Evolutionary conservation across 2,797 vertebrate genomes (phyloP).

Genomic region (Hypotaenidia okinawae): DNA sequence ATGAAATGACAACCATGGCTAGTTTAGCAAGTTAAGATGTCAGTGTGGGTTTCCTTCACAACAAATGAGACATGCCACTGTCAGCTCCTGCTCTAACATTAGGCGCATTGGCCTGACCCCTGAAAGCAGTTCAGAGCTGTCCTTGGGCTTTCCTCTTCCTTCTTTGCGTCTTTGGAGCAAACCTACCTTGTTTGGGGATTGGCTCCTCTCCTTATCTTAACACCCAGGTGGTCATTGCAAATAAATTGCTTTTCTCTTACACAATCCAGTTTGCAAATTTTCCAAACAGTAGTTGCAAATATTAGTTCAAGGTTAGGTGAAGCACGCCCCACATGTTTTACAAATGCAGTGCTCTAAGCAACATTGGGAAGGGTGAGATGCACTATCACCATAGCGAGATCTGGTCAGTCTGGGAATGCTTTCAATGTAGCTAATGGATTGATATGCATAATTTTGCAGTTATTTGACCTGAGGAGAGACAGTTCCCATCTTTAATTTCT

Average conservation of each 20-base stretch:
- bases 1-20: neutral
- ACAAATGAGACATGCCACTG: neutral
- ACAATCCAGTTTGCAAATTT: neutral
- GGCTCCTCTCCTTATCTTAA: neutral
- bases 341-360: neutral
- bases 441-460: slow-evolving; percentile 3
- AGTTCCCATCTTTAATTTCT: neutral
- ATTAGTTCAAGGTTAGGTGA: neutral
- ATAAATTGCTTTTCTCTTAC: neutral
- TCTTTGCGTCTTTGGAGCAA: neutral
- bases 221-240: neutral
- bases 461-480: neutral
- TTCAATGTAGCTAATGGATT: slow-evolving; percentile 32
- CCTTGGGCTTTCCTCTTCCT: neutral
- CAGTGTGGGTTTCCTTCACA: neutral
- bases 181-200: neutral
- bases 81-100: slow-evolving; percentile 12
- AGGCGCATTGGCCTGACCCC: neutral
- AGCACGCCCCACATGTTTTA: neutral
- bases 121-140: slow-evolving; percentile 31
- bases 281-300: neutral
- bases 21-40: slow-evolving; percentile 43
- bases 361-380: neutral
- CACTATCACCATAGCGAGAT: neutral
- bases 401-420: slow-evolving; percentile 30